phyloP scores from a whole-genome alignment of 1,140 invertebrate genomes.

The Cotesia glomerata region DNA sequence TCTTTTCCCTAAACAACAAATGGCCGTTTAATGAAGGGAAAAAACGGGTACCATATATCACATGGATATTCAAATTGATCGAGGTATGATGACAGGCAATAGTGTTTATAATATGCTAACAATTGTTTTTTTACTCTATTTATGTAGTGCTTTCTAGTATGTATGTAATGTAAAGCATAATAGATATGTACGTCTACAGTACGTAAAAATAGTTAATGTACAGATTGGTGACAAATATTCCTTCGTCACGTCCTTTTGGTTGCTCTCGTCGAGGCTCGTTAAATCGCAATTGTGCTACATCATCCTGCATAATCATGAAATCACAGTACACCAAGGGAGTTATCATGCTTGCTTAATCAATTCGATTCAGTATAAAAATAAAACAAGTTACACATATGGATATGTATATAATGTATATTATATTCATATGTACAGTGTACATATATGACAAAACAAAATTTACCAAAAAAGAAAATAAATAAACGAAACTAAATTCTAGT shows the following conservation, averaged over 20 bases:
- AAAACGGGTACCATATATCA: too few species aligned
- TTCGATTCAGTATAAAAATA: constrained; percentile 29
- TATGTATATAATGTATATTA: neutral
- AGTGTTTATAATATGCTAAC: too few species aligned
- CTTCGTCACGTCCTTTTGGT: constrained; percentile 39
- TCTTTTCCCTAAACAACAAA: too few species aligned
- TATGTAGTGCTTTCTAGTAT: too few species aligned
- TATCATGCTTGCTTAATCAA: constrained; percentile 35
- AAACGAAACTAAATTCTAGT: too few species aligned
- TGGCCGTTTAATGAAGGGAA: too few species aligned
- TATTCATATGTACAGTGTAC: neutral
- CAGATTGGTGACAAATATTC: constrained; percentile 30
- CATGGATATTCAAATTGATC: too few species aligned
- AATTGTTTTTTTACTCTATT: too few species aligned
- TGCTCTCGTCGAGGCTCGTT: constrained; percentile 33
- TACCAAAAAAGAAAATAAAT: neutral
- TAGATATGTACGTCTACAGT: neutral
- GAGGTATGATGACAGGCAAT: too few species aligned
- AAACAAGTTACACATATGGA: constrained; percentile 7
- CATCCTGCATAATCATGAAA: constrained; percentile 38
- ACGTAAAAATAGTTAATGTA: neutral
- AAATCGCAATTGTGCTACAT: constrained; percentile 37
- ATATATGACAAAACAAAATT: constrained; percentile 6
- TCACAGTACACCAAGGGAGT: constrained; percentile 29
- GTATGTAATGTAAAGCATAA: too few species aligned